phyloP scores from a whole-genome alignment of 2,888 invertebrate species.

The Rotaria socialis region DNA sequence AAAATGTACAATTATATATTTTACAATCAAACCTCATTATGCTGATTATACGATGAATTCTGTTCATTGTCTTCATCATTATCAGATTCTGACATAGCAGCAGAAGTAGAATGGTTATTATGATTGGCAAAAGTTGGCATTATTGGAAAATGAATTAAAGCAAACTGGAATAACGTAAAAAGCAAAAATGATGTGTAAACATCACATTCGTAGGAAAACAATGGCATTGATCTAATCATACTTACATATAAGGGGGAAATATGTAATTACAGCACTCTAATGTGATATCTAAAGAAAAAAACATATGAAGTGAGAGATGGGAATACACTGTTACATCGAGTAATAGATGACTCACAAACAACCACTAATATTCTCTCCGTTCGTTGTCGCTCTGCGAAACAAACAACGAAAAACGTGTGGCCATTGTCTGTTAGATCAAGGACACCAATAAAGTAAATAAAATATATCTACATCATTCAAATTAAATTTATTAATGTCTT shows the following conservation, averaged over 20 bases:
- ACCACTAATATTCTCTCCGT: background rate
- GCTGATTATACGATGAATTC: background rate
- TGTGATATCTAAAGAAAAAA: background rate
- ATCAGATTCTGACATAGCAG: background rate
- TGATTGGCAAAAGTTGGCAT: slow-evolving; percentile 3
- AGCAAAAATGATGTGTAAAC: too few species aligned
- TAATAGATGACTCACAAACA: background rate
- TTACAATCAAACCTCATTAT: background rate
- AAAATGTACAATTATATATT: background rate
- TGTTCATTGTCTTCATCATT: slow-evolving; percentile 29
- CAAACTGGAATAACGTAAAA: background rate
- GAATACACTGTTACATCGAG: background rate
- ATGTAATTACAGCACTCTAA: background rate
- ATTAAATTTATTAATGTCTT: background rate
- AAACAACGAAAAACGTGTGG: background rate
- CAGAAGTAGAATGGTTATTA: background rate
- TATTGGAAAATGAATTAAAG: background rate
- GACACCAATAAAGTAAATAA: background rate
- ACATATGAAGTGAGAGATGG: background rate
- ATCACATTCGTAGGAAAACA: too few species aligned
- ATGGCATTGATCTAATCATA: background rate
- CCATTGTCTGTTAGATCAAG: background rate
- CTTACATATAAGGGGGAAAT: background rate
- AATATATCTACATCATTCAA: background rate
- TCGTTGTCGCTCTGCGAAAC: background rate